Conservation (phyloP, 2,113 vertebrate genomes). For the Artemisiospiza belli region DNA sequence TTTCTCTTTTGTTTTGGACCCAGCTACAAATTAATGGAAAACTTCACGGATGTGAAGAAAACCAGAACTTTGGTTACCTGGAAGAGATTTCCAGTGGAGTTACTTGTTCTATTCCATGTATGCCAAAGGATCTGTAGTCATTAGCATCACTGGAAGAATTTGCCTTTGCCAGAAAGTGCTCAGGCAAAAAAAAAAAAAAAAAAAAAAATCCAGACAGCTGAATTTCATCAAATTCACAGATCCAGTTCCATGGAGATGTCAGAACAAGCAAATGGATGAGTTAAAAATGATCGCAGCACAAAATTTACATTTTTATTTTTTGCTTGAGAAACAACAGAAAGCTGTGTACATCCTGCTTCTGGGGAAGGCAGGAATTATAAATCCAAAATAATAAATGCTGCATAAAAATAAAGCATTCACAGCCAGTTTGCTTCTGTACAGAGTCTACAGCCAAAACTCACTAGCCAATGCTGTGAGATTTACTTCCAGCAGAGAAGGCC, state of each 20-base stretch:
- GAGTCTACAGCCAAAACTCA: neutral
- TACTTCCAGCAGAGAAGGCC: conserved; percentile 18
- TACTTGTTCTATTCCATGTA: neutral
- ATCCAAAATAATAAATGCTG: neutral
- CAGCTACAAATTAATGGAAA: neutral
- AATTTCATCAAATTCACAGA: conserved; percentile 45
- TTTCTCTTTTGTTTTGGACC: neutral
- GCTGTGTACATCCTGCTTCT: neutral
- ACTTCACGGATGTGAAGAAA: neutral
- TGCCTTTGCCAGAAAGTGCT: conserved; percentile 6
- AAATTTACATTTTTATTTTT: conserved; percentile 28
- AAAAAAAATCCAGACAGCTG: neutral
- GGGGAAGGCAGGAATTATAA: neutral
- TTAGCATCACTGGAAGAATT: neutral
- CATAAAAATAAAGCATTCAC: neutral
- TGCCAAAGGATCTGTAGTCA: neutral
- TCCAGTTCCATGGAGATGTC: conserved; percentile 37
- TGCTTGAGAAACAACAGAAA: neutral
- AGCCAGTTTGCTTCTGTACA: neutral
- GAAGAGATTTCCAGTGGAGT: neutral
- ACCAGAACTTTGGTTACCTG: neutral
- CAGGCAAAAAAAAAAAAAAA: neutral
- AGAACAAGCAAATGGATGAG: conserved; percentile 28
- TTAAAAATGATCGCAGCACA: conserved; percentile 22
- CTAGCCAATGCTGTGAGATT: neutral